phyloP scores from a whole-genome alignment of 2,888 invertebrate species.

The Liopterus haemorrhoidalis region DNA sequence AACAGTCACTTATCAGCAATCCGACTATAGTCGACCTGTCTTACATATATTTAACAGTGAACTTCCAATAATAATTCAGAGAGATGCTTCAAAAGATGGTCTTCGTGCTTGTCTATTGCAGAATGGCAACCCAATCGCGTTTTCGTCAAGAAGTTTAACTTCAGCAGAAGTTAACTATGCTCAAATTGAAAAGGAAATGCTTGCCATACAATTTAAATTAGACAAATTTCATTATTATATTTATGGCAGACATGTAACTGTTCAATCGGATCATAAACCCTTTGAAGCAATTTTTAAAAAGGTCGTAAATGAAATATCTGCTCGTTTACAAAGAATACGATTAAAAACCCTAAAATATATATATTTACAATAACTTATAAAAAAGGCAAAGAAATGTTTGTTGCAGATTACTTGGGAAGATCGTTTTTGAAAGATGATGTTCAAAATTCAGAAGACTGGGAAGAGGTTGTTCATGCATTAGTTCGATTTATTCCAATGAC shows the following conservation, averaged over 20 bases:
- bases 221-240: constrained; percentile 4
- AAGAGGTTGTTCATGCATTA: constrained; percentile 2
- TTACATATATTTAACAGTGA: not conserved
- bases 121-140: constrained; percentile 3
- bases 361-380: constrained; percentile 2
- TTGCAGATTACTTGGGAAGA: not conserved
- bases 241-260: not conserved
- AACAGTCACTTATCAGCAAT: too few species aligned
- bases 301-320: not conserved
- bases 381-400: constrained; percentile 3
- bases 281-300: constrained; percentile 12
- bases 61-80: not conserved
- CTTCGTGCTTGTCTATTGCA: constrained; percentile 4
- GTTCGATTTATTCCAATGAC: not conserved
- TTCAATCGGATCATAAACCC: constrained; percentile 10
- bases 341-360: constrained; percentile 3
- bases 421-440: not conserved
- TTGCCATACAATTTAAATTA: not conserved
- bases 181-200: not conserved
- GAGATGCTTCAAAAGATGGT: constrained; percentile 2
- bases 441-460: not conserved
- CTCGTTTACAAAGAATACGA: constrained; percentile 7
- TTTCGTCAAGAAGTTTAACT: not conserved
- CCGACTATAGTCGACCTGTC: not conserved
- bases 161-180: not conserved